A percentile compares a stretch with the other conserved stretches of the same genome.
Evolutionary conservation across 2,797 vertebrate species (phyloP).

Genomic region (Nasua narica): DNA sequence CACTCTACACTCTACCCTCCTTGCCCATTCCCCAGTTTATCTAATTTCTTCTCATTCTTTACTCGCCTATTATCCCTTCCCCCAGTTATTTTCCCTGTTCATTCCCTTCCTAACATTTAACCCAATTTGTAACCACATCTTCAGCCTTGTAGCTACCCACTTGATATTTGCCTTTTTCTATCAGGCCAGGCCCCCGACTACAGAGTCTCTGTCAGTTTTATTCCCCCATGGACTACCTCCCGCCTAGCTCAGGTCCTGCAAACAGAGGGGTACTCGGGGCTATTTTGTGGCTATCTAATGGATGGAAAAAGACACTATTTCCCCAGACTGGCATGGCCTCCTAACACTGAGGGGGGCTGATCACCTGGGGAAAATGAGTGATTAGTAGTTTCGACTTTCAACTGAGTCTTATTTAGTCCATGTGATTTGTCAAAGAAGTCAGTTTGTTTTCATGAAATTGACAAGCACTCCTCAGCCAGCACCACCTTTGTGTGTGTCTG

Average conservation of each 20-base stretch:
- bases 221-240: neutral
- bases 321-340: neutral
- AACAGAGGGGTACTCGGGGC: neutral
- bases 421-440: conserved; percentile 24
- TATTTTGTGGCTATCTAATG: neutral
- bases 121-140: neutral
- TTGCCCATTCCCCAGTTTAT: neutral
- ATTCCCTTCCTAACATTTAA: neutral
- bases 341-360: conserved; percentile 27
- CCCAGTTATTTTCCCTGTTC: neutral
- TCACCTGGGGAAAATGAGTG: conserved; percentile 74
- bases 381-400: conserved; percentile 69
- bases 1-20: neutral
- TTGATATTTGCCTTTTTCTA: neutral
- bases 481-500: neutral
- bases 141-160: neutral
- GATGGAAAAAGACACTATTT: neutral
- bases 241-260: neutral
- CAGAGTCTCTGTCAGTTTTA: neutral
- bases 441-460: neutral
- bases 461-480: neutral
- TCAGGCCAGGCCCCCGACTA: neutral
- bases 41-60: neutral
- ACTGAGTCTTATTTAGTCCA: conserved; percentile 75
- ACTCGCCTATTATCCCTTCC: neutral